Evolutionary conservation across 2,113 vertebrate species (phyloP), one percentile per base, ranked within the genome.

Genomic region (Petrocephalus zakoni): DNA sequence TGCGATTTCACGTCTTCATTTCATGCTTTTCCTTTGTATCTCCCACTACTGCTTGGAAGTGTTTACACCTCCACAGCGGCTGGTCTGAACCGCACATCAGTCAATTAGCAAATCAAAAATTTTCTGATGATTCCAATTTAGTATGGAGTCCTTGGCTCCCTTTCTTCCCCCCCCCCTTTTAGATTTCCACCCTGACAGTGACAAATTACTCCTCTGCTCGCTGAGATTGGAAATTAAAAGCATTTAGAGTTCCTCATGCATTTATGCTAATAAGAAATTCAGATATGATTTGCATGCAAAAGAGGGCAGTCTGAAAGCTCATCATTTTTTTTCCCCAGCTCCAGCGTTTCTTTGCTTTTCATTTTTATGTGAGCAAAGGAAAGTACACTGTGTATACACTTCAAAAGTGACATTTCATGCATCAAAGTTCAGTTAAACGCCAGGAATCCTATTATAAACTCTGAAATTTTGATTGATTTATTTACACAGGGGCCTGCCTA

Each of bases 161-260:
- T 96, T 95, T 94, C 96, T 96, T 96, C 2, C 61, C n/a, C 90
- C 91, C 93, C 92, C 91, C 96, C 93, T 96, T 97, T 98, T 97
- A 98, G 97, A 97, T 97, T 98, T 97, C 96, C 96, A 97, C 96
- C 96, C 97, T 99, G 98, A 99, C 98, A 99, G 97, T 99, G 98
- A 99, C 98, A 99, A 99, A 99, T 99, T 98, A 99, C 98, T 98
- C 97, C 97, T 98, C 96, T 97, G 97, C 97, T 97, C 96, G 96
- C 97, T 97, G 96, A 98, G 97, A 99, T 98, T 98, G 98, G 97
- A 99, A 99, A 99, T 99, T 99, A 99, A 99, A 99, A 99, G 97
- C 98, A 99, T 99, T 99, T 99, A 99, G 97, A 98, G 97, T 98
- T 99, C 97, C 97, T 99, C 98, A 99, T 99, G 98, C 98, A 99